These are phyloP conservation scores for Buathra laborator DNA, from an alignment of 2,888 invertebrate species.

Conservation along the genomic window DNA sequence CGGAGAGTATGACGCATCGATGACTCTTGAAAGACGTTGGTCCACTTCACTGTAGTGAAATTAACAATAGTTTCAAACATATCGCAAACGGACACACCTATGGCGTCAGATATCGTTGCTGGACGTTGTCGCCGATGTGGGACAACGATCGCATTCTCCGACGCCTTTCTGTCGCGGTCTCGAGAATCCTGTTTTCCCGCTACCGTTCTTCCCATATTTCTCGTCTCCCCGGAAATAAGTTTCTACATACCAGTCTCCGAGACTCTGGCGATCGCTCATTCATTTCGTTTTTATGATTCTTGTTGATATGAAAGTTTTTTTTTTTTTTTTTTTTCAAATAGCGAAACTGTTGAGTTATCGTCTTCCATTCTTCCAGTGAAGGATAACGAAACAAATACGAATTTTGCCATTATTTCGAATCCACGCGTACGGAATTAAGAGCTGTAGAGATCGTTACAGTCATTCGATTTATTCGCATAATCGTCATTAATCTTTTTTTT, in stretches of 20 bases:
- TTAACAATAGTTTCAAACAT: neutral
- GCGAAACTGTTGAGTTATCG: no score
- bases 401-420: no score
- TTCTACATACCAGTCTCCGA: neutral
- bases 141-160: conserved; percentile 64
- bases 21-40: neutral
- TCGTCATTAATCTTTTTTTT: no score
- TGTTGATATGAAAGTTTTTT: no score
- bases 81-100: conserved; percentile 44
- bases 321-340: no score
- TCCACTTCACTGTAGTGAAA: neutral
- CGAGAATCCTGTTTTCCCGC: conserved; percentile 59
- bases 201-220: conserved; percentile 24
- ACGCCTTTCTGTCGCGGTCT: conserved; percentile 65
- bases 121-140: conserved; percentile 53
- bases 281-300: neutral
- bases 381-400: no score
- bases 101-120: conserved; percentile 41
- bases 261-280: neutral
- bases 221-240: conserved; percentile 22
- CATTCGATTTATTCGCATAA: no score
- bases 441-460: no score
- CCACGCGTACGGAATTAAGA: no score
- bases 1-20: conserved; percentile 7
- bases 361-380: no score